phyloP scores from a whole-genome alignment of 2,113 vertebrate species.

The Puntigrus tetrazona region DNA sequence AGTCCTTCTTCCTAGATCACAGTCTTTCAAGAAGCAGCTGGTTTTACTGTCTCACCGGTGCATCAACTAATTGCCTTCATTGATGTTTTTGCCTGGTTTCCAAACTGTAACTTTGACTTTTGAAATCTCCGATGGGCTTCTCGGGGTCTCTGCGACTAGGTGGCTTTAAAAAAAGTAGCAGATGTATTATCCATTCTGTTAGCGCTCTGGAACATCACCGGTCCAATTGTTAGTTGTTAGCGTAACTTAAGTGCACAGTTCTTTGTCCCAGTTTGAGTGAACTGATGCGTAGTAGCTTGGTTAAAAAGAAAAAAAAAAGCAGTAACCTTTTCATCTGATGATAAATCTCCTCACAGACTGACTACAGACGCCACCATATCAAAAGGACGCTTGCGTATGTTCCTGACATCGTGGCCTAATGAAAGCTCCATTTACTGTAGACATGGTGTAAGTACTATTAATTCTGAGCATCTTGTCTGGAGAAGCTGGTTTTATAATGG shows the following conservation, averaged over 20 bases:
- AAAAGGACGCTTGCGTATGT: slow-evolving; percentile 40
- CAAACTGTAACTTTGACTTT: slow-evolving; percentile 30
- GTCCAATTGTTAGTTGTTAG: slow-evolving; percentile 38
- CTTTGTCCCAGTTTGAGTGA: slow-evolving; percentile 30
- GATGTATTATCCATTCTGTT: slow-evolving; percentile 42
- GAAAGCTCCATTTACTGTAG: slow-evolving; percentile 15
- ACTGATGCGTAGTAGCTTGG: neutral
- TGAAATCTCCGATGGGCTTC: slow-evolving; percentile 14
- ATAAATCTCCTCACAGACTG: slow-evolving; percentile 38
- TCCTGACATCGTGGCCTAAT: slow-evolving; percentile 32
- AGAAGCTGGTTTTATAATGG: slow-evolving; percentile 26
- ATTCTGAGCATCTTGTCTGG: slow-evolving; percentile 39
- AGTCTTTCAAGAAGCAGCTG: slow-evolving; percentile 11
- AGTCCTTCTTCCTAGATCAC: neutral
- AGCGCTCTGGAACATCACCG: slow-evolving; percentile 29
- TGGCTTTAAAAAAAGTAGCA: slow-evolving; percentile 45
- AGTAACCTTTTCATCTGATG: slow-evolving; percentile 30
- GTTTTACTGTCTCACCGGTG: slow-evolving; percentile 34
- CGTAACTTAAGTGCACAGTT: slow-evolving; percentile 32
- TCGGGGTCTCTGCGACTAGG: slow-evolving; percentile 27
- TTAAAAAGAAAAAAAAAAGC: slow-evolving; percentile 3
- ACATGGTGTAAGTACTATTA: slow-evolving; percentile 40
- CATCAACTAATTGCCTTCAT: slow-evolving; percentile 32
- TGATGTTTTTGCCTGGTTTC: slow-evolving; percentile 46
- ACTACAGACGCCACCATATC: slow-evolving; percentile 36